phyloP scores from a whole-genome alignment of 2,888 invertebrate species.

The Ptychoptera contaminata region DNA sequence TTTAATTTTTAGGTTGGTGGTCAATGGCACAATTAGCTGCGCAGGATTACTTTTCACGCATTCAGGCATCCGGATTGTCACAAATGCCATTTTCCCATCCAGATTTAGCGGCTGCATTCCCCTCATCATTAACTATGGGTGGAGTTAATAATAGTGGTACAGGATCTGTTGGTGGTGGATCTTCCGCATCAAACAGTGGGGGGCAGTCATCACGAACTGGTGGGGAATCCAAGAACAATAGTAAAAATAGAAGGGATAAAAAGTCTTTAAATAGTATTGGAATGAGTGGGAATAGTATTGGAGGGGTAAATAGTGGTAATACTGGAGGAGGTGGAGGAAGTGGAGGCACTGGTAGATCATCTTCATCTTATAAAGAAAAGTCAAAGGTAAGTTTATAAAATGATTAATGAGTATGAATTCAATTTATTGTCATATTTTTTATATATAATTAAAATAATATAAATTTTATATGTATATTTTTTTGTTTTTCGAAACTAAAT shows the following conservation, averaged over 20 bases:
- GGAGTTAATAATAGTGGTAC: constrained; percentile 9
- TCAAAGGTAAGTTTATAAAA: no score
- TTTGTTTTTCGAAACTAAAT: no score
- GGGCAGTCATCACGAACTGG: constrained; percentile 2
- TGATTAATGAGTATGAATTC: no score
- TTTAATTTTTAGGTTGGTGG: constrained; percentile 59
- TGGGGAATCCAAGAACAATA: constrained; percentile 2
- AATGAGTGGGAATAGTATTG: constrained; percentile 10
- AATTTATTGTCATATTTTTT: no score
- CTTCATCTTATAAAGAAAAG: no score
- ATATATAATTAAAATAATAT: no score
- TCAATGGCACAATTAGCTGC: constrained; percentile 81
- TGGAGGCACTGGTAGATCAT: constrained; percentile 9
- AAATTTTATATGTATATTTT: no score
- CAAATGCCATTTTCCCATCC: constrained; percentile 44
- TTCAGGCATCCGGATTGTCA: constrained; percentile 63
- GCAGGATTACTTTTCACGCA: constrained; percentile 70
- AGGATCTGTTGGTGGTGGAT: constrained; percentile 15
- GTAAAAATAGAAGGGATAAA: constrained; percentile 6
- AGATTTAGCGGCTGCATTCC: constrained; percentile 42
- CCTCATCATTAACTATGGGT: constrained; percentile 25
- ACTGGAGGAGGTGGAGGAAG: constrained; percentile 28
- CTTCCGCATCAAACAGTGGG: background rate
- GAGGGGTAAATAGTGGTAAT: constrained; percentile 24
- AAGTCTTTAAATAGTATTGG: constrained; percentile 20